These are phyloP conservation scores for Dendrocincla fuliginosa DNA, from an alignment of 2,797 vertebrate species.

Conservation along the genomic window DNA sequence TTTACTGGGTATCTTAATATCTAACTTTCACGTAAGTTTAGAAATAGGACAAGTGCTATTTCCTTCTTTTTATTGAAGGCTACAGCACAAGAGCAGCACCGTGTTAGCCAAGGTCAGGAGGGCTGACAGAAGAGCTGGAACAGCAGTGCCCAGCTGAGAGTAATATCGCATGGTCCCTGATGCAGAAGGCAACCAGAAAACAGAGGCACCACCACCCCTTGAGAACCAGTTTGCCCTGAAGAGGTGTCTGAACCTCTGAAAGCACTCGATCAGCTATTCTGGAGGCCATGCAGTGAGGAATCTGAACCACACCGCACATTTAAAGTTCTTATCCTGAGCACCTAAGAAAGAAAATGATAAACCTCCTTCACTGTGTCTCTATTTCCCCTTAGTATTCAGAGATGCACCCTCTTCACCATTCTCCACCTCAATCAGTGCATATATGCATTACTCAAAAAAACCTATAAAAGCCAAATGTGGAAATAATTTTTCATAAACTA, in stretches of 20 bases:
- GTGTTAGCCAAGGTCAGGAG: neutral
- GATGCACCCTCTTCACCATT: neutral
- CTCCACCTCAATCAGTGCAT: neutral
- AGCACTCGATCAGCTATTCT: neutral
- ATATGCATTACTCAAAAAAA: neutral
- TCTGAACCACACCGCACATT: neutral
- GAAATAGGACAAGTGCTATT: neutral
- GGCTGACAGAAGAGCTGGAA: neutral
- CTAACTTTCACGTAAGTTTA: neutral
- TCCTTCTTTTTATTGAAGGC: neutral
- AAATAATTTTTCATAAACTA: slow-evolving; percentile 5
- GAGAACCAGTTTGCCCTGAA: neutral
- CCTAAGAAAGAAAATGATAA: neutral
- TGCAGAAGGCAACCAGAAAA: neutral
- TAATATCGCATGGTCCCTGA: neutral
- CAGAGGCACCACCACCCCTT: neutral
- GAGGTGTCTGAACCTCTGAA: neutral
- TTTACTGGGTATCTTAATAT: neutral
- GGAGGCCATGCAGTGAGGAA: neutral
- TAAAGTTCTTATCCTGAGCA: neutral
- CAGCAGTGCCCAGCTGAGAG: neutral
- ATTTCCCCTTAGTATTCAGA: neutral
- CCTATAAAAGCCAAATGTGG: neutral
- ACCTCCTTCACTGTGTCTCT: neutral
- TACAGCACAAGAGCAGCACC: neutral